Base-by-base conservation (phyloP, 1,140 invertebrate species). In the Pygmarrhopalites habei region DNA sequence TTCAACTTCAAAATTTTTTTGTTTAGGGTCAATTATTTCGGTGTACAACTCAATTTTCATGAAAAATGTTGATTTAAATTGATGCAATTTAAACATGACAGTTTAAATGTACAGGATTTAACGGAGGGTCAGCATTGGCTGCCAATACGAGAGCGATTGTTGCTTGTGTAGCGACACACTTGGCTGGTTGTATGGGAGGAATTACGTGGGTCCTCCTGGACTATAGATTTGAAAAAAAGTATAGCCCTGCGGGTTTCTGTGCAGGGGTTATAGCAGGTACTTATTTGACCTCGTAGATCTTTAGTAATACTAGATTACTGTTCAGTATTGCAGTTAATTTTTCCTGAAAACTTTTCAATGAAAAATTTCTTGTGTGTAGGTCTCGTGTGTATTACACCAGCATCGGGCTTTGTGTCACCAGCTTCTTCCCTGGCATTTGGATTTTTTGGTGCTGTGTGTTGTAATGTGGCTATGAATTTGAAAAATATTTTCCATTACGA, bases 121-220 rank as follows among this genome's bases (percentile, higher is more conserved):
- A 70, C 28, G 65, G 62, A 30, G 68, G 68, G 2, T 60, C 55
- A 5, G 65, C 66, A 4, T 17, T 59, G 2, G 66, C 58, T 0
- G 65, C 69, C 2, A 71, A 71, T 51, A 26, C 47, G 7, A 47
- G 69, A 25, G 32, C 69, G 15, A 62, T 60, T 5, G 62, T 68
- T 52, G 66, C 63, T 3, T 23, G 64, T 17, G 30, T 71, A n/a
- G 60, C 64, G 5, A 71, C 69, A 23, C 65, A 71, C 30, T 44
- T 71, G 17, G 49, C 62, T 15, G 69, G 63, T 7, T 68, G 62
- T 2, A 32, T 66, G 1, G 65, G 66, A 21, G 69, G 69, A 7
- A 66, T 71, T 12, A 67, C 66, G 0, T 71, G 69, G 69, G 64
- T 66, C 2, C 14, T 68, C 1, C 21, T 67, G 4, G 69, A 71